Percentiles rank a stretch among this genome's conserved stretches.
phyloP scores from a whole-genome alignment of 2,888 invertebrate genomes.

The Tortricodes alternella region DNA sequence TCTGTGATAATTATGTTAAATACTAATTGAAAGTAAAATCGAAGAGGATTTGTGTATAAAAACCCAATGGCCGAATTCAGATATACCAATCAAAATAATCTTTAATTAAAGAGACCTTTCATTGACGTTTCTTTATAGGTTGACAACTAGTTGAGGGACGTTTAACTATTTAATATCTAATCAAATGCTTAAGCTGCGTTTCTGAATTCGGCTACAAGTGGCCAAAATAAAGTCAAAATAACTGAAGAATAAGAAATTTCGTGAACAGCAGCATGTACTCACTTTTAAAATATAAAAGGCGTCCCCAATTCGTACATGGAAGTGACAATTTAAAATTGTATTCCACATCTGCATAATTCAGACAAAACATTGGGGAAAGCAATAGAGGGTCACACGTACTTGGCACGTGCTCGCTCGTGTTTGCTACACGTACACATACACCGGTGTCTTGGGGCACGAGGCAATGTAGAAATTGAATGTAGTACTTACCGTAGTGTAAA shows the following conservation, averaged over 20 bases:
- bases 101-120: too few species aligned
- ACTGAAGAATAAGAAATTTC: neutral
- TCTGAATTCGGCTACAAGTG: too few species aligned
- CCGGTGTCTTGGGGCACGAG: neutral
- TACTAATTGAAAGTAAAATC: too few species aligned
- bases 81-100: too few species aligned
- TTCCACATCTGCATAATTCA: neutral
- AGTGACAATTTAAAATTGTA: constrained; percentile 2
- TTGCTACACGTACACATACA: neutral
- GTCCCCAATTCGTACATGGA: neutral
- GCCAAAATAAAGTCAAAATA: neutral
- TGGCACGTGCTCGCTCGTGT: neutral
- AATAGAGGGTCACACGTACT: neutral
- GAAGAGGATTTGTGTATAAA: too few species aligned
- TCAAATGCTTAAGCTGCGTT: too few species aligned
- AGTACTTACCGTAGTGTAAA: neutral
- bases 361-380: neutral
- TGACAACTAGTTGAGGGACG: too few species aligned
- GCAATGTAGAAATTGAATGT: neutral
- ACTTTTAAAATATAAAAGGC: neutral
- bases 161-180: too few species aligned
- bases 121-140: too few species aligned
- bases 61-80: too few species aligned
- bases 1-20: too few species aligned
- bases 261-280: neutral